These are phyloP conservation scores for Synergus japonicus DNA, from an alignment of 2,888 invertebrate genomes.

Conservation along the genomic window DNA sequence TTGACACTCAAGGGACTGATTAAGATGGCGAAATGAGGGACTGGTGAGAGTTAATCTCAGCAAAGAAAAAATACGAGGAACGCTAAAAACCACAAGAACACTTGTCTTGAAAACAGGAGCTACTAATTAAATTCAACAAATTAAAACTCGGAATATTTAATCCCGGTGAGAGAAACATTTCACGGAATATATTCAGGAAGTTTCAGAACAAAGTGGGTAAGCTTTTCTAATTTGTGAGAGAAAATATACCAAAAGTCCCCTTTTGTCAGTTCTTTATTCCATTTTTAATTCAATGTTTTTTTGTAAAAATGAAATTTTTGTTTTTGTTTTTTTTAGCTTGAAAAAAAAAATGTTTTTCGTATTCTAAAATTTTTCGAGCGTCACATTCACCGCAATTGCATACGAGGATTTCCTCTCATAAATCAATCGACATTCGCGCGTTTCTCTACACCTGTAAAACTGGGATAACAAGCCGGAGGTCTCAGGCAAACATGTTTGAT, in stretches of 20 bases:
- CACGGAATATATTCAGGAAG: slow-evolving; percentile 13
- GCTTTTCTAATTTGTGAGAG: slow-evolving; percentile 15
- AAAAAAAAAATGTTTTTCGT: background rate
- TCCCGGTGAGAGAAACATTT: slow-evolving; percentile 4
- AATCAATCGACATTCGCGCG: slow-evolving; percentile 20
- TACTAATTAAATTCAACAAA: slow-evolving; percentile 29
- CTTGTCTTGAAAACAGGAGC: background rate
- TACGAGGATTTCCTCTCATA: slow-evolving; percentile 25
- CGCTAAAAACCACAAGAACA: background rate
- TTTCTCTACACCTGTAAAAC: slow-evolving; percentile 9
- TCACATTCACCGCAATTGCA: background rate
- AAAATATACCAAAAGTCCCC: slow-evolving; percentile 4
- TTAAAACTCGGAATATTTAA: slow-evolving; percentile 29
- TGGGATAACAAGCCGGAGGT: slow-evolving; percentile 30
- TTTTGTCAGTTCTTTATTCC: background rate
- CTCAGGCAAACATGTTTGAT: background rate
- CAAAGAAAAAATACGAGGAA: background rate
- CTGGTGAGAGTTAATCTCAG: background rate
- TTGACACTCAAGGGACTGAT: too few species aligned
- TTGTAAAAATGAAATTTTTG: background rate
- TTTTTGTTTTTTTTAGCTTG: background rate
- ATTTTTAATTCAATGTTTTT: background rate
- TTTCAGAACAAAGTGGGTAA: background rate
- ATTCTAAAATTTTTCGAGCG: background rate
- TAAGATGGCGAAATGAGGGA: too few species aligned